Evolutionary conservation across 2,888 invertebrate species (phyloP), one percentile per base, ranked within the genome.

Genomic region (Sipha maydis): DNA sequence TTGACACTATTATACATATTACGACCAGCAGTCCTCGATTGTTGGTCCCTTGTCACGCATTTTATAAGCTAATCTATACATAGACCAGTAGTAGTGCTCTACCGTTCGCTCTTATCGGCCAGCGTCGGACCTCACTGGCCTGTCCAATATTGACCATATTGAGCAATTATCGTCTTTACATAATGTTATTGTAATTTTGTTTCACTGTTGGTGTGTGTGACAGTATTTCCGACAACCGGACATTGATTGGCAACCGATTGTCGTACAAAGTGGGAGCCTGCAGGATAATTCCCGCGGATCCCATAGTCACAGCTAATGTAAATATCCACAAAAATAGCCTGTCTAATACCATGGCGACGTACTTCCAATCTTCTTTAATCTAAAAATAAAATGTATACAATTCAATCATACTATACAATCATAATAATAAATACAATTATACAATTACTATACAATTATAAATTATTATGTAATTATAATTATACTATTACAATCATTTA

Each of bases 361-460:
- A 99, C 92, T 99, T 99, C 99, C 99, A 99, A 93, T 99, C 98
- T 93, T 98, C 98, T 93, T 97, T 97, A 91, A 97, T 97, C 97
- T 97, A 91, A 14, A 85, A 85, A 69, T 0, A 61, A 48, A 14
- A 48, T 48, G 11, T 14, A 34, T 34, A 34, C 2, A 3, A 34
- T 34, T 34, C 34, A 34, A 34, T 34, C 4, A 34, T 34, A 38
- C 7, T 38, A 38, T 38, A 38, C 3, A 5, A n/a, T n/a, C n/a
- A n/a, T n/a, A n/a, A n/a, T n/a, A n/a, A n/a, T n/a, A n/a, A n/a
- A n/a, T n/a, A n/a, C n/a, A n/a, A n/a, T n/a, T n/a, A n/a, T n/a
- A n/a, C n/a, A n/a, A n/a, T n/a, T n/a, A n/a, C n/a, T n/a, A n/a
- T n/a, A n/a, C n/a, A n/a, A n/a, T n/a, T n/a, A n/a, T n/a, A n/a